phyloP scores from a whole-genome alignment of 2,797 vertebrate genomes.

The Fistularia commersonii region DNA sequence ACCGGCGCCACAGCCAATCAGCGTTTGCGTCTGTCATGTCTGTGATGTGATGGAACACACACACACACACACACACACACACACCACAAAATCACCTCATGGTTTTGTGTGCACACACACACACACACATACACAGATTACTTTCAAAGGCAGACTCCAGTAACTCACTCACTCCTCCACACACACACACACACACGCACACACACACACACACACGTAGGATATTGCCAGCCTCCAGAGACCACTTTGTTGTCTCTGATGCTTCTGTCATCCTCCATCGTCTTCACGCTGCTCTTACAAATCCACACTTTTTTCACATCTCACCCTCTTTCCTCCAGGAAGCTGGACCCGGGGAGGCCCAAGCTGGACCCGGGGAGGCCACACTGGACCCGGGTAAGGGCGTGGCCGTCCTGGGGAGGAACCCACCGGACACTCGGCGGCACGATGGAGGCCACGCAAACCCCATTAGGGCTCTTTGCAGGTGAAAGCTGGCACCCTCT shows the following conservation, averaged over 20 bases:
- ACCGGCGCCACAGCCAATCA: conserved; percentile 70
- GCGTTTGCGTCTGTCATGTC: conserved; percentile 68
- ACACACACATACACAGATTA: conserved; percentile 16
- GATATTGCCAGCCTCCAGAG: conserved; percentile 60
- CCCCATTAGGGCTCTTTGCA: conserved; percentile 54
- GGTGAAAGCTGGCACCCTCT: conserved; percentile 53
- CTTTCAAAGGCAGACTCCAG: conserved; percentile 27
- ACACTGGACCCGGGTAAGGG: too few relatives aligned
- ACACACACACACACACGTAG: conserved; percentile 32
- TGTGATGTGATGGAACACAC: conserved; percentile 55
- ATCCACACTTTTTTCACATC: conserved; percentile 57
- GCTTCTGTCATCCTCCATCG: conserved; percentile 65
- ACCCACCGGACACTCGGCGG: too few relatives aligned
- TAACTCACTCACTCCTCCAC: conserved; percentile 21
- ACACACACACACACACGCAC: conserved; percentile 33
- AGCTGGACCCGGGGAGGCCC: too few relatives aligned
- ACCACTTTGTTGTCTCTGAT: conserved; percentile 70
- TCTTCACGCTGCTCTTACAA: conserved; percentile 59
- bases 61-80: conserved; percentile 24
- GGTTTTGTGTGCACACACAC: too few relatives aligned
- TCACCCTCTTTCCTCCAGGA: conserved; percentile 50
- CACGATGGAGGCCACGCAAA: too few relatives aligned
- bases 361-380: too few relatives aligned
- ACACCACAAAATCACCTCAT: too few relatives aligned
- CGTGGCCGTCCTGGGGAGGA: conserved; percentile 41